Base-by-base conservation (phyloP, 2,797 vertebrate species). In the Delichon dasypus region DNA sequence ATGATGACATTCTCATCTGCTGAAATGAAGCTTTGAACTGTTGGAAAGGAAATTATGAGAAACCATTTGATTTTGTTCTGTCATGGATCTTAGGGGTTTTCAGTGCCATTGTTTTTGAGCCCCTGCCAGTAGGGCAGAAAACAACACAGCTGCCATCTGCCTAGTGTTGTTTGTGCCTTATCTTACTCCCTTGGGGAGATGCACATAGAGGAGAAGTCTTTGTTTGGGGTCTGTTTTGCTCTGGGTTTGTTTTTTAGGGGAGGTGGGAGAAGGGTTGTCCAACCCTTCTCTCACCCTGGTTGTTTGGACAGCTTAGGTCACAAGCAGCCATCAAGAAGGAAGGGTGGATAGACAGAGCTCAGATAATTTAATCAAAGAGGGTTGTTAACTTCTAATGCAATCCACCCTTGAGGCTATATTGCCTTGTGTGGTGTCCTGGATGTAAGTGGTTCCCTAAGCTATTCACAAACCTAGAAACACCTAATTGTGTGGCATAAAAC, bases 131-230 rank as follows among this genome's bases (percentile, higher is more conserved):
- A 77, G 64, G 64, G 78, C 81, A 96, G 84, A 95, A 93, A 90
- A 66, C 25, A 87, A 45, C 36, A 51, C 60, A 90, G 71, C 71
- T 94, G 72, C 89, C 87, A 76, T 94, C 91, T 96, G 91, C 67
- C 76, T 84, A 10, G 62, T 38, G 91, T 5, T 85, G 47, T 68
- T 91, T 88, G 48, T 81, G 51, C 23, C 70, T 91, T 84, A 86
- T 54, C 30, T 30, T 78, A 73, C 84, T 73, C 88, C 70, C 70
- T 44, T 38, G 44, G 30, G 75, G 19, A 84, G 18, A 66, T 48
- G 32, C 16, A 71, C 26, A 51, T 17, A 22, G 9, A 55, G 48
- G 55, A 53, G 9, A 91, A 66, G 70, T 58, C 66, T 81, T 84
- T 91, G 48, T 92, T 71, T 74, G 27, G 6, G 26, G 61, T 65